Percentiles rank a stretch among this genome's conserved stretches.
Evolutionary conservation across 2,113 vertebrate genomes (phyloP).

Genomic region (Peromyscus maniculatus): DNA sequence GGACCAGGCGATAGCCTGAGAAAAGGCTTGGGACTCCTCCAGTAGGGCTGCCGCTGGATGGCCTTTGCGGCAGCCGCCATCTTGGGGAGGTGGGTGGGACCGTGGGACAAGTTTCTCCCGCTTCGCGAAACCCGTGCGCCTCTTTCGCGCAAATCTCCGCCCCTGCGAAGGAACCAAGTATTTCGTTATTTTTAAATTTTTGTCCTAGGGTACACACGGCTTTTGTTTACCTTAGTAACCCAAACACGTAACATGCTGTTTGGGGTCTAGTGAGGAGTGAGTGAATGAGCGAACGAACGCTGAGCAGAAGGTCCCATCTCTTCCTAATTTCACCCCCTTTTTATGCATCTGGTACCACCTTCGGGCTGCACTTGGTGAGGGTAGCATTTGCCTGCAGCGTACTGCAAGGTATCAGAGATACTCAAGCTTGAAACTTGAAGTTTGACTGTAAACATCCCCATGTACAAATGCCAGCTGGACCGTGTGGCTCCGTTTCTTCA

Average conservation of each 20-base stretch:
- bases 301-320: background rate
- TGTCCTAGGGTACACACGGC: rapidly evolving
- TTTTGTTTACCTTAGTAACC: background rate
- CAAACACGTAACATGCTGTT: background rate
- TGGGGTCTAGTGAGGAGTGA: background rate
- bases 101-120: background rate
- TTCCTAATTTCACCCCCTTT: background rate
- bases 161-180: background rate
- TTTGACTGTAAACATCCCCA: background rate
- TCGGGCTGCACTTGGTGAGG: background rate
- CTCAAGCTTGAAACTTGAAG: background rate
- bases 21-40: background rate
- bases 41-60: rapidly evolving
- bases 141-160: background rate
- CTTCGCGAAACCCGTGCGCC: background rate
- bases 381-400: background rate
- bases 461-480: background rate
- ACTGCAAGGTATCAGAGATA: background rate
- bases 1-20: background rate
- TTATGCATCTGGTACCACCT: background rate
- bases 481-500: background rate
- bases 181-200: background rate
- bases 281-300: background rate
- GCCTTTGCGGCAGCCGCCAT: constrained; percentile 64
- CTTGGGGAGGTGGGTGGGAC: constrained; percentile 65